Base-by-base conservation (phyloP, 1,140 invertebrate genomes). In the Branchinecta lindahli region DNA sequence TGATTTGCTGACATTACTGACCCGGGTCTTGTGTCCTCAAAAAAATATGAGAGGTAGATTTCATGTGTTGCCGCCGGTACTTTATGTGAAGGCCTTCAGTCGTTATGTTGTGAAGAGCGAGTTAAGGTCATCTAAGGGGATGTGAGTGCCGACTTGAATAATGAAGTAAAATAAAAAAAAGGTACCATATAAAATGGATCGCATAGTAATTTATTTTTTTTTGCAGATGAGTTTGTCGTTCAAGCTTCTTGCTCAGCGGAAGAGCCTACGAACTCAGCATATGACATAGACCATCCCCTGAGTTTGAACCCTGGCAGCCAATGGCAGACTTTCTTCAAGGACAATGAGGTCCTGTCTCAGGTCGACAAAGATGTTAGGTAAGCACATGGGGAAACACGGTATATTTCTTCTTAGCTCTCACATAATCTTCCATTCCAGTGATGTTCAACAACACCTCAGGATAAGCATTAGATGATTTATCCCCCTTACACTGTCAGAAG, bases 281-380 rank as follows among this genome's bases (percentile, higher is more conserved):
- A 15, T 15, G 12, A 15, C 12, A 61, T 61, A 12, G 90, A 93
- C 81, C 90, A 97, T 85, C 94, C 94, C 6, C 78, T 98, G n/a
- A 96, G 91, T 80, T 86, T 89, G 21, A 93, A 91, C 77, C 94
- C 94, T 4, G 88, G 92, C 72, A 95, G 93, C 75, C 87, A 92
- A 70, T 98, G 95, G 95, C 88, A 90, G 72, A 87, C 85, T 0
- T 94, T 87, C 78, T 98, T 98, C 78, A 94, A 92, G 79, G 94
- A 98, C 77, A 98, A 98, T 80, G 94, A 98, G 81, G 91, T 94
- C 72, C 78, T 98, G 9, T 79, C 94, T 69, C 94, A 98, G 83
- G 97, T 98, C 75, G 94, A 97, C 78, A 98, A 96, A 80, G 95
- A 98, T 82, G 94, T 96, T 20, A 85, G 92, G 87, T 87, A 77